These are phyloP conservation scores for Meandrina meandrites DNA, from an alignment of 92 coral and sea anemone genomes.

Conservation along the genomic window DNA sequence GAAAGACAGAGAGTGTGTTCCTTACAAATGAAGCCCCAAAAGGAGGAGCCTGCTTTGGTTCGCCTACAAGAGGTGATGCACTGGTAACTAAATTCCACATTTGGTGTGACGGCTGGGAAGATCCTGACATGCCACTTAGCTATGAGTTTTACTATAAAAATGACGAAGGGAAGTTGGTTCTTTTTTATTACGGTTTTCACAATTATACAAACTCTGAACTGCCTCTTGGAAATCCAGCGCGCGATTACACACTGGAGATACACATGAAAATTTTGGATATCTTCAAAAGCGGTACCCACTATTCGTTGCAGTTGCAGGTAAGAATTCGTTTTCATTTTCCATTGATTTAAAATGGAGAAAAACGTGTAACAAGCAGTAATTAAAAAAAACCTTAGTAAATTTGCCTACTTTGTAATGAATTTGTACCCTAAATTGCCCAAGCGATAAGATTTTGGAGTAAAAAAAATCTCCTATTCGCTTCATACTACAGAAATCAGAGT, in stretches of 20 bases:
- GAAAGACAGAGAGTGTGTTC: conserved; percentile 37
- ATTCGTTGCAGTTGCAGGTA: conserved; percentile 43
- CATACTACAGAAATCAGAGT: no score
- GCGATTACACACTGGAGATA: conserved; percentile 55
- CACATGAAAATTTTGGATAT: conserved; percentile 34
- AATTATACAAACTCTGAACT: conserved; percentile 25
- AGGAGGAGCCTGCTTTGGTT: conserved; percentile 45
- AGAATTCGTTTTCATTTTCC: neutral
- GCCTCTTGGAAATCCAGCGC: conserved; percentile 53
- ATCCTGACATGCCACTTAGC: conserved; percentile 54
- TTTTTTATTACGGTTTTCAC: conserved; percentile 42
- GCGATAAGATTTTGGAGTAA: no score
- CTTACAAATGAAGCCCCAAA: conserved; percentile 43
- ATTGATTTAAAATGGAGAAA: neutral
- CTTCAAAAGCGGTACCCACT: conserved; percentile 33
- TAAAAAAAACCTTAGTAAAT: neutral
- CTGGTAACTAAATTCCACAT: conserved; percentile 48
- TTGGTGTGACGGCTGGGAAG: conserved; percentile 52
- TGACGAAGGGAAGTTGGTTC: conserved; percentile 28
- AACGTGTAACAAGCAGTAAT: neutral
- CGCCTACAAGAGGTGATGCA: conserved; percentile 47
- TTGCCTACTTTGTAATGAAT: neutral
- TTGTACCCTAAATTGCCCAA: neutral
- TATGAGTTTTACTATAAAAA: conserved; percentile 47
- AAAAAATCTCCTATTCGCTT: no score